Evolutionary conservation across 2,113 vertebrate genomes (phyloP).

Genomic region (Hydrochoerus hydrochaeris): DNA sequence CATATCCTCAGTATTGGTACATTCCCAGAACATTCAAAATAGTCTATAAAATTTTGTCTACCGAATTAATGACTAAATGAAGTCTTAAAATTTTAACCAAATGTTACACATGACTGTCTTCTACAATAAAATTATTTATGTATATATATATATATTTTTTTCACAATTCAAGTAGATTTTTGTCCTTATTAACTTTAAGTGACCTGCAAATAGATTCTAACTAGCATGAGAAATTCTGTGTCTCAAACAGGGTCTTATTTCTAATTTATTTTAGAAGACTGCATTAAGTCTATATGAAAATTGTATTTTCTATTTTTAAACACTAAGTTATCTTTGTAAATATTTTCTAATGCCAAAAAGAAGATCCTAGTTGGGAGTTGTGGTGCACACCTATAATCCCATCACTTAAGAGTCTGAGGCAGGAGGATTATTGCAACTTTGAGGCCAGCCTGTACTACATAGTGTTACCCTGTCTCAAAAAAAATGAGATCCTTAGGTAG

Average conservation of each 20-base stretch:
- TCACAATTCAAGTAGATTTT: neutral
- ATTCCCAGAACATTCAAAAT: neutral
- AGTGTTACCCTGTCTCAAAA: neutral
- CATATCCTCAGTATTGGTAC: neutral
- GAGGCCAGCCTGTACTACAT: neutral
- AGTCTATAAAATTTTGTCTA: neutral
- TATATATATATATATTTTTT: neutral
- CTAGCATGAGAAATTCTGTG: conserved; percentile 1
- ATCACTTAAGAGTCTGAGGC: neutral
- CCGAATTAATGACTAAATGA: neutral
- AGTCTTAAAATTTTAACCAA: neutral
- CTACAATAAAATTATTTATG: neutral
- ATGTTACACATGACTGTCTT: neutral
- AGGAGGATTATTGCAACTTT: neutral
- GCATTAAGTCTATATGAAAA: neutral
- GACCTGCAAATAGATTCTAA: neutral
- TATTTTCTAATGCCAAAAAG: neutral
- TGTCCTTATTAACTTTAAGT: neutral
- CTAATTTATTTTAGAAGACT: conserved; percentile 11
- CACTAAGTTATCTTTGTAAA: conserved; percentile 37
- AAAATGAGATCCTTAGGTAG: neutral
- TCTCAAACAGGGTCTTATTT: conserved; percentile 28
- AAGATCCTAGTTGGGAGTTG: neutral
- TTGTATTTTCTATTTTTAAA: neutral
- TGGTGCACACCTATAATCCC: neutral